phyloP scores from a whole-genome alignment of 2,113 vertebrate genomes.

The Lonchura striata region DNA sequence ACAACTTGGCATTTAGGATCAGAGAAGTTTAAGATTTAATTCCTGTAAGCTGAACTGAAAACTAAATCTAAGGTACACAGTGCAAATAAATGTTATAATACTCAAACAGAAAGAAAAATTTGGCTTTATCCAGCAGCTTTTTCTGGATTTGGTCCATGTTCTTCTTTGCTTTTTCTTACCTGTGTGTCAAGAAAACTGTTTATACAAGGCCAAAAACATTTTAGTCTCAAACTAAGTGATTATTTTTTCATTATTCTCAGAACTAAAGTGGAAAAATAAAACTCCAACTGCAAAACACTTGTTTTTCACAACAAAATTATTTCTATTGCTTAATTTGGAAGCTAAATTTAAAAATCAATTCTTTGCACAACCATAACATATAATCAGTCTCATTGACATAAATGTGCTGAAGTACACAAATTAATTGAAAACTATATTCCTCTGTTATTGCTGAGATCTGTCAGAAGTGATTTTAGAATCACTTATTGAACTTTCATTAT shows the following conservation, averaged over 20 bases:
- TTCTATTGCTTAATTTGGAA: not conserved
- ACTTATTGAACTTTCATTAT: not conserved
- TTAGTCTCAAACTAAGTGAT: not conserved
- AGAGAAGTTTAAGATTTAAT: not conserved
- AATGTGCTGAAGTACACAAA: not conserved
- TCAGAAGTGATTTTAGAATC: conserved; percentile 17
- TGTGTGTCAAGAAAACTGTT: not conserved
- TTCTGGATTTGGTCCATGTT: not conserved
- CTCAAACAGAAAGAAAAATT: not conserved
- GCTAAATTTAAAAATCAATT: conserved; percentile 24
- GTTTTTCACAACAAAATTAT: not conserved
- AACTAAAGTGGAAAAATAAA: not conserved
- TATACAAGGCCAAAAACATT: not conserved
- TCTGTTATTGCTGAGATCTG: not conserved
- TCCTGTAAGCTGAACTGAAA: not conserved
- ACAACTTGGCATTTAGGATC: not conserved
- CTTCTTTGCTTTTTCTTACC: not conserved
- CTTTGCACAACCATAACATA: not conserved
- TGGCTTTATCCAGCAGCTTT: not conserved
- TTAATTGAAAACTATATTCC: not conserved
- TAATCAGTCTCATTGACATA: not conserved
- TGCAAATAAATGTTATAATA: not conserved
- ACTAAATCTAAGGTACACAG: not conserved
- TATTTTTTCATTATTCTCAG: not conserved
- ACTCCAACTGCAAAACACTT: not conserved